These are phyloP conservation scores for Megalopta genalis DNA, from an alignment of 1,140 invertebrate species.

Conservation along the genomic window DNA sequence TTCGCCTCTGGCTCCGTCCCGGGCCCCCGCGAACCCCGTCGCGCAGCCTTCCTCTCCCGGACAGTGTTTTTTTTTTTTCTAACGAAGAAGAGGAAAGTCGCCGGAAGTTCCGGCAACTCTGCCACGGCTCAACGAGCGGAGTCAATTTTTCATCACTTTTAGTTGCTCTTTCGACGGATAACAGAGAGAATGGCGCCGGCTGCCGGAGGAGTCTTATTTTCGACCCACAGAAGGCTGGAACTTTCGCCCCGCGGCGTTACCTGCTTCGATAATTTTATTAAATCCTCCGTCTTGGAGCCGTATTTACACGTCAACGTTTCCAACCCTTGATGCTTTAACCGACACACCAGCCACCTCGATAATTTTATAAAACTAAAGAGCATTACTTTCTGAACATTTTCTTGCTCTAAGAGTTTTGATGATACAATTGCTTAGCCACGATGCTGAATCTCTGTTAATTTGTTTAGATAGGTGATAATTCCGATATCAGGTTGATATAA, in stretches of 20 bases:
- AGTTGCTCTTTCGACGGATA: constrained; percentile 65
- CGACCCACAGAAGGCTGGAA: constrained; percentile 6
- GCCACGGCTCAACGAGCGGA: constrained; percentile 63
- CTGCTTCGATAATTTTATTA: neutral
- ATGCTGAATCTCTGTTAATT: too few species aligned
- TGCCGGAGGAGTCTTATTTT: constrained; percentile 22
- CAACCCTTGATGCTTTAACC: too few species aligned
- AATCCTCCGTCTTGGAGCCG: neutral
- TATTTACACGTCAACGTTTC: neutral
- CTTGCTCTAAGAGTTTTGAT: too few species aligned
- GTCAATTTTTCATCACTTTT: constrained; percentile 74
- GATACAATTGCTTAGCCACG: too few species aligned
- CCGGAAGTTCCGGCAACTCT: constrained; percentile 69
- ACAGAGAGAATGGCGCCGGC: constrained; percentile 56
- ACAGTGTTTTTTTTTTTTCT: constrained; percentile 45
- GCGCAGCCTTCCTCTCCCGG: neutral
- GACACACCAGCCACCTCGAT: too few species aligned
- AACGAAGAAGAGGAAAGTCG: constrained; percentile 65
- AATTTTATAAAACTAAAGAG: too few species aligned
- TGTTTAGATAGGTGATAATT: too few species aligned
- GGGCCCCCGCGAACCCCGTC: neutral
- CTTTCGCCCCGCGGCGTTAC: neutral
- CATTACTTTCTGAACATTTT: too few species aligned
- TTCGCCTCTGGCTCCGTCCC: constrained; percentile 12
- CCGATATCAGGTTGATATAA: too few species aligned